These are phyloP conservation scores for Strigamia crassipes DNA, from an alignment of 2,888 invertebrate species.

Conservation along the genomic window DNA sequence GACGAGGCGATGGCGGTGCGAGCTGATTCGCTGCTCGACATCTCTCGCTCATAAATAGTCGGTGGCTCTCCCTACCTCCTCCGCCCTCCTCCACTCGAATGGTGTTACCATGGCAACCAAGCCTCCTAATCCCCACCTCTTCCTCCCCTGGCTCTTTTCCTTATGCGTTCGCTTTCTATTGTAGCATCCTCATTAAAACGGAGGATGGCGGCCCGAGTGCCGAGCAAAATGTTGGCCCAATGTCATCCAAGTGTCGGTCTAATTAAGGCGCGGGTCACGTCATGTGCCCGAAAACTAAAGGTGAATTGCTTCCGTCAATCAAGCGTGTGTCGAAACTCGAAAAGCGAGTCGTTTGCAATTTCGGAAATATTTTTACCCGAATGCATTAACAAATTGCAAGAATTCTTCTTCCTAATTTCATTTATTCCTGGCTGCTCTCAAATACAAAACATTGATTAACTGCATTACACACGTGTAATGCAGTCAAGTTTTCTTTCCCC, in stretches of 20 bases:
- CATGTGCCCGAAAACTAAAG: not conserved
- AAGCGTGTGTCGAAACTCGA: not conserved
- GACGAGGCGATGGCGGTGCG: conserved; percentile 20
- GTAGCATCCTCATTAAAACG: conserved; percentile 44
- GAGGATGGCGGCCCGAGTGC: conserved; percentile 41
- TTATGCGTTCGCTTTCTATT: conserved; percentile 26
- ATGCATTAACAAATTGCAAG: not conserved
- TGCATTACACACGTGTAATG: not conserved
- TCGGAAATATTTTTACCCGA: not conserved
- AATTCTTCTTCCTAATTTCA: not conserved
- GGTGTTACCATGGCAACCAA: conserved; percentile 34
- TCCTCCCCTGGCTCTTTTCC: conserved; percentile 30
- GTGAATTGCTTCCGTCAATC: not conserved
- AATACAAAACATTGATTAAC: not conserved
- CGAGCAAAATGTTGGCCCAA: conserved; percentile 28
- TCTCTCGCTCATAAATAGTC: conserved; percentile 44
- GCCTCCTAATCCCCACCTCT: conserved; percentile 39
- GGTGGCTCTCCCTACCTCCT: conserved; percentile 4
- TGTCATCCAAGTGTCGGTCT: conserved; percentile 15
- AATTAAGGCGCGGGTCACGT: conserved; percentile 39
- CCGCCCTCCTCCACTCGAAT: conserved; percentile 5
- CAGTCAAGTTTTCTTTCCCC: not conserved
- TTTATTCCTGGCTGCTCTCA: not conserved
- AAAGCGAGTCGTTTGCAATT: no score
- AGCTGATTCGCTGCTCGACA: conserved; percentile 41